Evolutionary conservation across 1,140 invertebrate genomes (phyloP).

Genomic region (Drosophila cardini): DNA sequence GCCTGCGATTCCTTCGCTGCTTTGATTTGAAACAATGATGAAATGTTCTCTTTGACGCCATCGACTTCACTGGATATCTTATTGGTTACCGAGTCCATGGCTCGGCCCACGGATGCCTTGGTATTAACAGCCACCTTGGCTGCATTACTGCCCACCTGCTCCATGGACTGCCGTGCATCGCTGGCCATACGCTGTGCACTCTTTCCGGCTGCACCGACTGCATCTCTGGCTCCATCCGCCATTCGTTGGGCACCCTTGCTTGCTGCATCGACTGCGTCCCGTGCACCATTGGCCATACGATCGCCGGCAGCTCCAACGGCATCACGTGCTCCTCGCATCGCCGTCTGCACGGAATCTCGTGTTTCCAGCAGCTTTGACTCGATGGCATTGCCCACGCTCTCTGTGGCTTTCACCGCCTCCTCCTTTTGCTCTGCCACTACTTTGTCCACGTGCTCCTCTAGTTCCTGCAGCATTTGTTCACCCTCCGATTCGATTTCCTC

Average conservation of each 20-base stretch:
- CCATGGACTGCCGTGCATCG: constrained; percentile 61
- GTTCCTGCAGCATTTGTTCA: constrained; percentile 58
- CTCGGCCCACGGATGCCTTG: constrained; percentile 70
- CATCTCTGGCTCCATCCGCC: constrained; percentile 45
- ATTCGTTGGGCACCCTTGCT: constrained; percentile 49
- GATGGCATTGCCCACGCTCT: constrained; percentile 40
- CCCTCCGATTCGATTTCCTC: constrained; percentile 68
- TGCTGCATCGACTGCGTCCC: constrained; percentile 63
- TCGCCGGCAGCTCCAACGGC: constrained; percentile 71
- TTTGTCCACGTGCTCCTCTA: constrained; percentile 62
- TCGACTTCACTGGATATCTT: constrained; percentile 71
- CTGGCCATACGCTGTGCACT: constrained; percentile 54
- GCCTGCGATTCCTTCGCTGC: constrained; percentile 52
- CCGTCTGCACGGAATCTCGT: constrained; percentile 51
- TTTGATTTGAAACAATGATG: constrained; percentile 75
- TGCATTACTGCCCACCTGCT: constrained; percentile 61
- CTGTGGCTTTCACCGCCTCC: constrained; percentile 16
- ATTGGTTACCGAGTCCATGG: constrained; percentile 68
- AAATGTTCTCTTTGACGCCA: constrained; percentile 76
- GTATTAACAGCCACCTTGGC: constrained; percentile 62
- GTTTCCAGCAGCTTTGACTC: constrained; percentile 46
- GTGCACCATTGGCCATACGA: constrained; percentile 67
- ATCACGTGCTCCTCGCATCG: constrained; percentile 64
- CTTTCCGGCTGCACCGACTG: constrained; percentile 58
- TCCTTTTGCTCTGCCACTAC: constrained; percentile 36